Percentiles rank a stretch among this genome's conserved stretches.
These are phyloP conservation scores for Perognathus longimembris DNA, from an alignment of 2,113 vertebrate species.

Conservation along the genomic window DNA sequence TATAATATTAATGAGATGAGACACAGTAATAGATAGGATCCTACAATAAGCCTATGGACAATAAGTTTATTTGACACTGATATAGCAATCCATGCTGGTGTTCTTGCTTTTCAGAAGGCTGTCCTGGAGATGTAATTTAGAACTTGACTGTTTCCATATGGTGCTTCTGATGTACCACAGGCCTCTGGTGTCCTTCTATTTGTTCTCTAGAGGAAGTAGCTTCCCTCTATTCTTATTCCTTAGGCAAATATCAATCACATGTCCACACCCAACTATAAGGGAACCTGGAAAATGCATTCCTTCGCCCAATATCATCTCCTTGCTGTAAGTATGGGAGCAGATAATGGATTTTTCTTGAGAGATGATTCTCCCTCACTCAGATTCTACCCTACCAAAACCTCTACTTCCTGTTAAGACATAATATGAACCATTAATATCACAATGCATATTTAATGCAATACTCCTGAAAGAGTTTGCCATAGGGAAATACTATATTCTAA, in stretches of 20 bases:
- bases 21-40: background rate
- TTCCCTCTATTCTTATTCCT: background rate
- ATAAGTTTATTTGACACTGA: background rate
- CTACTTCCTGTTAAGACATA: background rate
- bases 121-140: background rate
- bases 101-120: background rate
- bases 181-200: background rate
- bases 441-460: constrained; percentile 19
- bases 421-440: background rate
- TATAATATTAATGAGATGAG: background rate
- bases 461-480: background rate
- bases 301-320: background rate
- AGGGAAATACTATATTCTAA: background rate
- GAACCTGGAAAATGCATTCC: background rate
- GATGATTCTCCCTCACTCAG: too few species aligned
- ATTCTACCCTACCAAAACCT: background rate
- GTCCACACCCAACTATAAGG: background rate
- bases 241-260: background rate
- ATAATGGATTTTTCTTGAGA: background rate
- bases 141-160: background rate
- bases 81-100: background rate
- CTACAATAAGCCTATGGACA: background rate
- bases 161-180: background rate
- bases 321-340: background rate
- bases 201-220: background rate